Conservation (phyloP, 2,888 invertebrate genomes). For the Leptogaster cylindrica region DNA sequence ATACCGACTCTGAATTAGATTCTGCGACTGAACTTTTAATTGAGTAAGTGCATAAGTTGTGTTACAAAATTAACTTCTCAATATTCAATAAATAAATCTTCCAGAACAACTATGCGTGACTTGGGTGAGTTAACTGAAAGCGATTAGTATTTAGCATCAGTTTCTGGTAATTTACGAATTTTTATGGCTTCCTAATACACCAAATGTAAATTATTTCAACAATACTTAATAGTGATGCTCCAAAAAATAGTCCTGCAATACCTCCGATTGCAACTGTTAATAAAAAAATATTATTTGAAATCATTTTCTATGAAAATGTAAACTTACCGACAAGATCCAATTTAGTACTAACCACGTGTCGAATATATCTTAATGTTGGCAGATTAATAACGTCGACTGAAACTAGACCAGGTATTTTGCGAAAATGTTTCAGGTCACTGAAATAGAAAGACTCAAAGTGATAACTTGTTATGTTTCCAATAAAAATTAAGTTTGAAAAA, state of each 20-base stretch:
- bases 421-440: too few relatives aligned
- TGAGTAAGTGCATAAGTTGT: too few relatives aligned
- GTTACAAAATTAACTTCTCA: too few relatives aligned
- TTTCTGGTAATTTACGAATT: not conserved
- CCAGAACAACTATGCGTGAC: too few relatives aligned
- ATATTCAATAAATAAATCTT: too few relatives aligned
- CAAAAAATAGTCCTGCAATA: slow-evolving; percentile 47
- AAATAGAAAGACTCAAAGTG: too few relatives aligned
- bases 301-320: not conserved
- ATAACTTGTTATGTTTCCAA: slow-evolving; percentile 3
- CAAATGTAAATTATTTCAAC: slow-evolving; percentile 47
- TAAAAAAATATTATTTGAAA: not conserved
- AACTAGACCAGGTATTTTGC: not conserved
- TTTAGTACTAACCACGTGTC: slow-evolving; percentile 37
- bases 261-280: slow-evolving; percentile 46
- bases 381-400: slow-evolving; percentile 42
- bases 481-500: not conserved
- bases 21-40: too few relatives aligned
- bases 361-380: slow-evolving; percentile 43
- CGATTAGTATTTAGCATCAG: not conserved
- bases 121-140: too few relatives aligned
- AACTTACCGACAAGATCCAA: slow-evolving; percentile 46
- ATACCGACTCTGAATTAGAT: too few relatives aligned
- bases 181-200: slow-evolving; percentile 46
- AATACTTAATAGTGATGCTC: slow-evolving; percentile 47